phyloP scores from a whole-genome alignment of 2,888 invertebrate species.

The Uropetala carovei region DNA sequence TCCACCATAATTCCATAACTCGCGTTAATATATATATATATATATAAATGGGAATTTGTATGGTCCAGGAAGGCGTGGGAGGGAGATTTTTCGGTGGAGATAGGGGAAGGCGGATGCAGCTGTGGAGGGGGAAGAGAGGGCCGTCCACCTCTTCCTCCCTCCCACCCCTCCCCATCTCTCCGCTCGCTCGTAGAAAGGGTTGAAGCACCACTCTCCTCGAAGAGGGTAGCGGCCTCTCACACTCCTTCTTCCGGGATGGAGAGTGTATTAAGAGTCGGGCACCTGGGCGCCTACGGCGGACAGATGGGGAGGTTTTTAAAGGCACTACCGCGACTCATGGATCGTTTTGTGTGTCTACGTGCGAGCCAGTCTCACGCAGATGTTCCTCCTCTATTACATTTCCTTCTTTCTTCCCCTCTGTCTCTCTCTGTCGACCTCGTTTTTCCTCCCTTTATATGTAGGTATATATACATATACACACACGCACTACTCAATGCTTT shows the following conservation, averaged over 20 bases:
- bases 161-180: neutral
- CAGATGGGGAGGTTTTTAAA: conserved; percentile 22
- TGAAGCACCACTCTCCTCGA: conserved; percentile 22
- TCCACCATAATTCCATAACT: too few species aligned
- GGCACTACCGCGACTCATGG: neutral
- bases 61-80: neutral
- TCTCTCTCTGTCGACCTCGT: neutral
- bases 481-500: too few species aligned
- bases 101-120: conserved; percentile 3
- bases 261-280: neutral
- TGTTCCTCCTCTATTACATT: neutral
- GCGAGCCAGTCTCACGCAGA: conserved; percentile 6
- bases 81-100: neutral
- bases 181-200: neutral
- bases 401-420: neutral
- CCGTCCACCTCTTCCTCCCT: too few species aligned
- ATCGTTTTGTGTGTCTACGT: neutral
- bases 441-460: neutral
- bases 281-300: conserved; percentile 24
- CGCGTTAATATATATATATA: neutral
- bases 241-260: neutral
- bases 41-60: neutral
- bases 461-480: neutral
- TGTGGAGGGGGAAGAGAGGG: neutral
- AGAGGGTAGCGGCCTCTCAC: neutral